Conservation (phyloP, 2,113 vertebrate genomes). For the Dasypus novemcinctus region DNA sequence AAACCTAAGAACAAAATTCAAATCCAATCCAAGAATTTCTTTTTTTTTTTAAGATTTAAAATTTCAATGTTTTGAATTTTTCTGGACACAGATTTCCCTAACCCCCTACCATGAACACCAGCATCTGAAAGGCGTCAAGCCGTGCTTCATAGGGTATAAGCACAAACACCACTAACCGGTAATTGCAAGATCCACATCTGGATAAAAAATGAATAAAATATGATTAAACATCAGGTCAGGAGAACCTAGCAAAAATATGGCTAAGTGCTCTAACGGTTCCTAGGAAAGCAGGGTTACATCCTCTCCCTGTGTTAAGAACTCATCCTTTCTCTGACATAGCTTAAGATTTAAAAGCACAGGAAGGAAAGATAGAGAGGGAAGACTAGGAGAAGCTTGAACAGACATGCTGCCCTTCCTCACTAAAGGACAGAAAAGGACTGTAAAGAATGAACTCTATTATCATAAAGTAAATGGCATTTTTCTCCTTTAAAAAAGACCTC, state of each 20-base stretch:
- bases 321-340: background rate
- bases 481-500: background rate
- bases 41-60: slow-evolving; percentile 42
- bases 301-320: background rate
- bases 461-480: background rate
- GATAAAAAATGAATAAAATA: background rate
- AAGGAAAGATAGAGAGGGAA: background rate
- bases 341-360: background rate
- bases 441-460: background rate
- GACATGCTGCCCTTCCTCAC: background rate
- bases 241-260: background rate
- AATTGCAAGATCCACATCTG: background rate
- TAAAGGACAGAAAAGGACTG: background rate
- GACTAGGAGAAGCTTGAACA: background rate
- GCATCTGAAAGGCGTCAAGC: slow-evolving; percentile 31
- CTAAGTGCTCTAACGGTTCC: background rate
- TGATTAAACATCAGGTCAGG: background rate
- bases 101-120: slow-evolving; percentile 62
- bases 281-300: background rate
- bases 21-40: slow-evolving; percentile 61
- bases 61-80: slow-evolving; percentile 62
- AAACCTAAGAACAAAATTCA: slow-evolving; percentile 65
- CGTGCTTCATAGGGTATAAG: slow-evolving; percentile 36
- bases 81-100: slow-evolving; percentile 62
- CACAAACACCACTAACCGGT: background rate